Evolutionary conservation across 2,113 vertebrate species (phyloP).

Genomic region (Megaceryle torquata): DNA sequence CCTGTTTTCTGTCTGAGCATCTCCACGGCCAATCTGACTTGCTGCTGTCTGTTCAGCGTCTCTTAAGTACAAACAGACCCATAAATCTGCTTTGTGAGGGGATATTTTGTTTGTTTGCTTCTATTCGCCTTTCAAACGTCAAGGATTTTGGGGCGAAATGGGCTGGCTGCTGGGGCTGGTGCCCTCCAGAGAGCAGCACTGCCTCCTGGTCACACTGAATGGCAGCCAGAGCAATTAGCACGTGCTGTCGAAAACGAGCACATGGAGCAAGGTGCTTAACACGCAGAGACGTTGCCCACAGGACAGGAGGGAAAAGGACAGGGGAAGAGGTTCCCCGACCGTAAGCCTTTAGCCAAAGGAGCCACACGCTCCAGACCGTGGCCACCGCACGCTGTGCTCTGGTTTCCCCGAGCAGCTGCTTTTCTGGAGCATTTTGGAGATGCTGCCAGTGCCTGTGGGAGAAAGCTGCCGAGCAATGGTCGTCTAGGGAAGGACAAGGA

Average conservation of each 20-base stretch:
- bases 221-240: slow-evolving; percentile 22
- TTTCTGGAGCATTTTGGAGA: background rate
- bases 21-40: background rate
- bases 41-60: background rate
- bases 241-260: background rate
- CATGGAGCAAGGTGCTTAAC: background rate
- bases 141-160: slow-evolving; percentile 13
- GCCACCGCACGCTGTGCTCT: background rate
- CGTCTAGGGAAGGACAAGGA: fast-evolving
- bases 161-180: background rate
- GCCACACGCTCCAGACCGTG: too few species aligned
- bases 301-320: background rate
- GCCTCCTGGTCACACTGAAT: background rate
- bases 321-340: background rate
- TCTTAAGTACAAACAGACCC: slow-evolving; percentile 22
- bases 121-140: background rate
- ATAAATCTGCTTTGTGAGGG: background rate
- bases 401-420: background rate
- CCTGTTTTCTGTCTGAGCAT: background rate
- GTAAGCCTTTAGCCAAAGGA: background rate
- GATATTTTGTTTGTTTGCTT: background rate
- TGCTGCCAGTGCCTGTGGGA: background rate
- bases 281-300: background rate
- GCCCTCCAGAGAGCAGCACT: background rate
- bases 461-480: background rate